phyloP scores from a whole-genome alignment of 1,140 invertebrate genomes.

The Trypoxylus dichotomus region DNA sequence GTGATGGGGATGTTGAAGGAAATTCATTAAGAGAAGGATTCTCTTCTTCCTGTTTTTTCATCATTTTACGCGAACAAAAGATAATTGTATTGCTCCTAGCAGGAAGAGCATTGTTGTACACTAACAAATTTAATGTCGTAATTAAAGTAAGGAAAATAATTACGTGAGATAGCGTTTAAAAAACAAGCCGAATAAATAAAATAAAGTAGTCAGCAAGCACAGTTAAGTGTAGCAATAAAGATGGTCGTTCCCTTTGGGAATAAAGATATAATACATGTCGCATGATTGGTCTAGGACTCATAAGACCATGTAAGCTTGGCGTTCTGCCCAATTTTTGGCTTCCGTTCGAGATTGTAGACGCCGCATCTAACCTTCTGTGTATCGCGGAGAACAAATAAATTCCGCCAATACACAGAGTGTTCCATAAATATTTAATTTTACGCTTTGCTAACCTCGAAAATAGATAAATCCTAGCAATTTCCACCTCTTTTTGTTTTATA shows the following conservation, averaged over 20 bases:
- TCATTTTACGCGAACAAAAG: too few relatives aligned
- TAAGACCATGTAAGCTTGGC: slow-evolving; percentile 11
- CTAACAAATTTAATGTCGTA: not conserved
- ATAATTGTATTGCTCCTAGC: too few relatives aligned
- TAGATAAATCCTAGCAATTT: too few relatives aligned
- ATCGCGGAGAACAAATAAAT: not conserved
- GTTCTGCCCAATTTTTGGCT: slow-evolving; percentile 12
- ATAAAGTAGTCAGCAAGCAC: not conserved
- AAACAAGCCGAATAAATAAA: not conserved
- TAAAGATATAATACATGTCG: slow-evolving; percentile 17
- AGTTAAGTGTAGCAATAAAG: slow-evolving; percentile 13
- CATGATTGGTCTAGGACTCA: slow-evolving; percentile 11
- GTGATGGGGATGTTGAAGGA: not conserved
- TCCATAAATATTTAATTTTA: not conserved
- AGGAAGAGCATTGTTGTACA: not conserved
- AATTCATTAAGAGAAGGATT: not conserved
- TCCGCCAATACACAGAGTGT: not conserved
- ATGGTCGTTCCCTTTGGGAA: not conserved
- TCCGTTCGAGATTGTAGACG: slow-evolving; percentile 4
- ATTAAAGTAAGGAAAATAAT: slow-evolving; percentile 1
- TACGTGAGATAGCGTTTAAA: not conserved
- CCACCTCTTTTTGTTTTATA: too few relatives aligned
- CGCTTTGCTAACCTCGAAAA: too few relatives aligned
- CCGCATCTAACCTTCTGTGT: not conserved
- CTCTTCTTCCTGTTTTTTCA: not conserved